phyloP scores from a whole-genome alignment of 2,797 vertebrate species.

The Sebastes aleutianus region DNA sequence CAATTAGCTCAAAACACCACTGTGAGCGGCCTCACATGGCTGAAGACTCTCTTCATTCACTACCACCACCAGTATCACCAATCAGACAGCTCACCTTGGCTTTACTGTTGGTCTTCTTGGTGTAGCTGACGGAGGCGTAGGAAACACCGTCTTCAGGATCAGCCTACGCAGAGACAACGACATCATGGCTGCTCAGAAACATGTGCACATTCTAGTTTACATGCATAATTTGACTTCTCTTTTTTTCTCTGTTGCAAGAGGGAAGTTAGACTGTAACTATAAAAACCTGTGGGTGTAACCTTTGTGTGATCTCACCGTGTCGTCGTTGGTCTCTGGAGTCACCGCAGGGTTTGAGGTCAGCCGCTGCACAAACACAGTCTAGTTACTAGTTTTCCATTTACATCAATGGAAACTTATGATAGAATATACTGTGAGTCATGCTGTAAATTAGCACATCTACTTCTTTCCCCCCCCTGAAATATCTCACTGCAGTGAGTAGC shows the following conservation, averaged over 20 bases:
- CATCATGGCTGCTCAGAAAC: neutral
- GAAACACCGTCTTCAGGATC: slow-evolving; percentile 1
- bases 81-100: neutral
- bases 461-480: neutral
- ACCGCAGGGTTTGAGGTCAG: neutral
- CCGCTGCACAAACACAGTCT: neutral
- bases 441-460: neutral
- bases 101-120: neutral
- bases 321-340: neutral
- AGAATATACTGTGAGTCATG: neutral
- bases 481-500: neutral
- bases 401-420: neutral
- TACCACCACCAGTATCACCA: neutral
- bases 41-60: neutral
- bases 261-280: neutral
- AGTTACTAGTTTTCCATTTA: neutral
- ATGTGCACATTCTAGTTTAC: neutral
- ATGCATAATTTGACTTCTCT: neutral
- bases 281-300: neutral
- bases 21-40: neutral
- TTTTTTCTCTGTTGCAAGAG: neutral
- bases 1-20: neutral
- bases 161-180: neutral
- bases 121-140: slow-evolving; percentile 12
- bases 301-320: slow-evolving; percentile 1